Evolutionary conservation across 2,888 invertebrate species (phyloP).

Genomic region (Morinoia aosen): DNA sequence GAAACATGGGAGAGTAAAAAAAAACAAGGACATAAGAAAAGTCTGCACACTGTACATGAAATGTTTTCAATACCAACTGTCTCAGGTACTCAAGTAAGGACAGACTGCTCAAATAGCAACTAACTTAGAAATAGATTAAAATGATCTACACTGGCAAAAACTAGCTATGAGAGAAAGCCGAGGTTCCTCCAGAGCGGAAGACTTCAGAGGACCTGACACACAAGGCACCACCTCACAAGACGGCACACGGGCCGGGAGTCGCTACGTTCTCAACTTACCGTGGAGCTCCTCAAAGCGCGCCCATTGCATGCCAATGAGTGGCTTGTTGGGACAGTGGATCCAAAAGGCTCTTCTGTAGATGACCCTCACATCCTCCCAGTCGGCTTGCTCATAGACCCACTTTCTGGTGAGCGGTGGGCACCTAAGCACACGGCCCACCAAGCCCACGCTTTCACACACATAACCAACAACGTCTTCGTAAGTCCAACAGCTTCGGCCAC

Average conservation of each 20-base stretch:
- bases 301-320: conserved; percentile 75
- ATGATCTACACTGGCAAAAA: no score
- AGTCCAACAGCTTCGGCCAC: conserved; percentile 36
- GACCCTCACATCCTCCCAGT: conserved; percentile 72
- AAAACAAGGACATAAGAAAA: no score
- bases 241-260: neutral
- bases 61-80: no score
- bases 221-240: neutral
- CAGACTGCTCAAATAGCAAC: no score
- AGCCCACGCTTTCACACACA: conserved; percentile 55
- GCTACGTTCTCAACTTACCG: conserved; percentile 70
- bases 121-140: no score
- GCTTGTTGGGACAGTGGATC: conserved; percentile 75
- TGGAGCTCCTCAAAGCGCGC: conserved; percentile 76
- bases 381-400: conserved; percentile 60
- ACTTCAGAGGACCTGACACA: neutral
- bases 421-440: conserved; percentile 60
- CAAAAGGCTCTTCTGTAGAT: conserved; percentile 75
- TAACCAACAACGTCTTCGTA: conserved; percentile 28
- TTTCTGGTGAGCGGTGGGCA: conserved; percentile 63
- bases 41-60: no score
- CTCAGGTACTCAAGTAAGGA: no score
- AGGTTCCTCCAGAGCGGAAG: neutral
- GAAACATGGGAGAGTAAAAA: no score
- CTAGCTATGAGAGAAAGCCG: neutral